Conservation (phyloP, 2,888 invertebrate genomes). For the Piscicola geometra region DNA sequence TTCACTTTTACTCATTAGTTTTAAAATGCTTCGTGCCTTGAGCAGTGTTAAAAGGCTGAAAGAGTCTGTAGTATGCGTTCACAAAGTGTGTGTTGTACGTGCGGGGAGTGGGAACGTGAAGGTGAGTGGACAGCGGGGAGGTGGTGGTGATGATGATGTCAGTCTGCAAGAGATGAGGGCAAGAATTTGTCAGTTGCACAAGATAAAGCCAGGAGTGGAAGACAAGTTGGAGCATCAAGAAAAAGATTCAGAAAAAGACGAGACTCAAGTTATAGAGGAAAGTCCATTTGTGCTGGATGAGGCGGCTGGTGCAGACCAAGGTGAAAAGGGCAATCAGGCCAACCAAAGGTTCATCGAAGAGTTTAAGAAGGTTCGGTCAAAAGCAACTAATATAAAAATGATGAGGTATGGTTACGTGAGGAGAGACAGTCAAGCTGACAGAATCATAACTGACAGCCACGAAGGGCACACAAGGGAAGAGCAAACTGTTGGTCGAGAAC, state of each 20-base stretch:
- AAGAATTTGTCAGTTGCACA: neutral
- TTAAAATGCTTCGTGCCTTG: slow-evolving; percentile 2
- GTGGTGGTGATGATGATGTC: neutral
- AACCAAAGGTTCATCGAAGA: neutral
- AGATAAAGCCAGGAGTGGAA: neutral
- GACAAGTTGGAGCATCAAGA: neutral
- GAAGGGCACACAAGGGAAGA: neutral
- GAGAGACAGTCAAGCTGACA: neutral
- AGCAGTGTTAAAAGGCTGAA: neutral
- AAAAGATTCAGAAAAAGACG: neutral
- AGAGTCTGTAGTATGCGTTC: neutral
- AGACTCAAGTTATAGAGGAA: neutral
- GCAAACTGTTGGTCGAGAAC: neutral
- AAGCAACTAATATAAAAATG: neutral
- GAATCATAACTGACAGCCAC: neutral
- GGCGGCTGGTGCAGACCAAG: neutral
- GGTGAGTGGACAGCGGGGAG: neutral
- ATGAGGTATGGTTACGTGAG: neutral
- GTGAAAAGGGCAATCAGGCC: neutral
- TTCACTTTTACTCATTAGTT: no score
- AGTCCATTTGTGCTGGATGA: slow-evolving; percentile 9
- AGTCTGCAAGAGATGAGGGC: slow-evolving; percentile 1
- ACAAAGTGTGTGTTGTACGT: neutral
- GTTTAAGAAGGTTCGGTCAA: neutral
- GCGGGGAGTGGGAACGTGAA: neutral